A percentile compares a stretch with the other conserved stretches of the same genome.
Evolutionary conservation across 2,888 invertebrate species (phyloP).

Genomic region (Ennomos fuscantarius): DNA sequence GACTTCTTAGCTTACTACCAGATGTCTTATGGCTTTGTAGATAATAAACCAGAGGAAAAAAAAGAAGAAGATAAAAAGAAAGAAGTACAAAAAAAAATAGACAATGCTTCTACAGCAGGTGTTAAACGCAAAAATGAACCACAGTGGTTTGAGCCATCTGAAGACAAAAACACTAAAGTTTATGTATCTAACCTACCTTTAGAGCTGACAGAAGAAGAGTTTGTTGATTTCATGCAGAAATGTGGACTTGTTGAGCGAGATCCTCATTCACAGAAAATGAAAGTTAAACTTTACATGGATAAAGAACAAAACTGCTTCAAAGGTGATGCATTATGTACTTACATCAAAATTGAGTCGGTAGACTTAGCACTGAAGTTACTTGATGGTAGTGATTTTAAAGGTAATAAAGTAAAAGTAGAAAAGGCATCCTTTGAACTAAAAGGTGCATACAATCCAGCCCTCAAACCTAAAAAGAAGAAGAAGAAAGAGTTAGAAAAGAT

Average conservation of each 20-base stretch:
- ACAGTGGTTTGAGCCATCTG: conserved; percentile 97
- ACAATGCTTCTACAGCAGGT: conserved; percentile 70
- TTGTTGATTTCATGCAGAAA: conserved; percentile 97
- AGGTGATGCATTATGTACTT: conserved; percentile 98
- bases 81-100: conserved; percentile 59
- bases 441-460: conserved; percentile 95
- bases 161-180: conserved; percentile 95
- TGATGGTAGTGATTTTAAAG: conserved; percentile 93
- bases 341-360: conserved; percentile 98
- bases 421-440: conserved; percentile 97
- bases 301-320: conserved; percentile 91
- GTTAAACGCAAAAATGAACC: conserved; percentile 83
- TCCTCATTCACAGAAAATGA: conserved; percentile 90
- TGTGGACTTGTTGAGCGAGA: conserved; percentile 98
- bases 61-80: conserved; percentile 62
- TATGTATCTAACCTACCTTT: conserved; percentile 97
- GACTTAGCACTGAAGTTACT: conserved; percentile 95
- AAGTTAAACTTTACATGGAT: conserved; percentile 96
- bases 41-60: conserved; percentile 78
- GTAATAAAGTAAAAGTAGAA: conserved; percentile 94
- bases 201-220: conserved; percentile 95
- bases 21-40: conserved; percentile 95
- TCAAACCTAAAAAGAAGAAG: conserved; percentile 95
- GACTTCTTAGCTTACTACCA: conserved; percentile 98
- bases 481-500: conserved; percentile 96